These are phyloP conservation scores for Clivina fossor DNA, from an alignment of 2,888 invertebrate genomes.

Conservation along the genomic window DNA sequence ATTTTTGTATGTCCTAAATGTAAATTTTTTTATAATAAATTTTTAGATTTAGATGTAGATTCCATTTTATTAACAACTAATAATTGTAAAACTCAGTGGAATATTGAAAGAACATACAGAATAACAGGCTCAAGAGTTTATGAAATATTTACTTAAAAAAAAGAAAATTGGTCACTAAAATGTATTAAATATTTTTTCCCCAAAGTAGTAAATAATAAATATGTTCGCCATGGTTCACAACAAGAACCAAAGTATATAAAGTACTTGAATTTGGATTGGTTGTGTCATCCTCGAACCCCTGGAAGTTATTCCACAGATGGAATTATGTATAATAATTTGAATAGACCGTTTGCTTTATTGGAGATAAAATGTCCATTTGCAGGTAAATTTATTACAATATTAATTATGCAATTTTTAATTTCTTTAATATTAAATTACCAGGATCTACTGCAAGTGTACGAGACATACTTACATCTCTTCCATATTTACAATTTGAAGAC, in stretches of 20 bases:
- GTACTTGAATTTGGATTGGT: slow-evolving; percentile 5
- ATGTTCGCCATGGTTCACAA: slow-evolving; percentile 1
- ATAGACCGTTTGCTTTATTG: slow-evolving; percentile 9
- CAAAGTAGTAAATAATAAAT: slow-evolving; percentile 5
- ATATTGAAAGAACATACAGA: slow-evolving; percentile 1
- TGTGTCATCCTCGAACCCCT: slow-evolving; percentile 5
- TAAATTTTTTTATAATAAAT: background rate
- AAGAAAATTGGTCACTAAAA: slow-evolving; percentile 9
- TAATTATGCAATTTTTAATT: too few relatives aligned
- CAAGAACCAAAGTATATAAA: slow-evolving; percentile 11
- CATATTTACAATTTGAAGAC: too few relatives aligned
- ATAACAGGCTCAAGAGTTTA: slow-evolving; percentile 14
- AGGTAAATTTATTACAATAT: too few relatives aligned
- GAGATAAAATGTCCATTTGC: slow-evolving; percentile 11
- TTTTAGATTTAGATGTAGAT: background rate
- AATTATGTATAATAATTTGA: background rate
- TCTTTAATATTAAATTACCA: background rate
- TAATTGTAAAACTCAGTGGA: background rate
- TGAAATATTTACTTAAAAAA: slow-evolving; percentile 11
- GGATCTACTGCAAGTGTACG: slow-evolving; percentile 1
- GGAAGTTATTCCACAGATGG: slow-evolving; percentile 18
- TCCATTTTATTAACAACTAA: slow-evolving; percentile 3
- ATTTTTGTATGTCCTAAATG: slow-evolving; percentile 3
- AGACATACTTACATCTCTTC: too few relatives aligned
- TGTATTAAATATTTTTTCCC: slow-evolving; percentile 15